These are phyloP conservation scores for Trichacis sp. DNA, from an alignment of 2,888 invertebrate species.

Conservation along the genomic window DNA sequence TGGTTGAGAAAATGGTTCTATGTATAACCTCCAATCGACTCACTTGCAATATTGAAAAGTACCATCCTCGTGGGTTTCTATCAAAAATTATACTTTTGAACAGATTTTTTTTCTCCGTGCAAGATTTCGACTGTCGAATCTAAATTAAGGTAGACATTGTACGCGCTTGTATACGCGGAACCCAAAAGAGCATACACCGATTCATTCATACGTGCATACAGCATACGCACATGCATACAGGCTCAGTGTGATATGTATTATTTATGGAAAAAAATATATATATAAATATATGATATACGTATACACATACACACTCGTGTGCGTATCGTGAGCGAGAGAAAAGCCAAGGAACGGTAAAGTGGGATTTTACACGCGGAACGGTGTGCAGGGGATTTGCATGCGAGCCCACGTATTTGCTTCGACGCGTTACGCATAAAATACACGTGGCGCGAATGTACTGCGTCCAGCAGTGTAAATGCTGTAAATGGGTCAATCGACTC, in stretches of 20 bases:
- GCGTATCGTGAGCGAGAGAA: constrained; percentile 31
- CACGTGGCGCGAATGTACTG: constrained; percentile 15
- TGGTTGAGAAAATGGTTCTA: no score
- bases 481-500: constrained; percentile 23
- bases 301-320: constrained; percentile 35
- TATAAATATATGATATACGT: constrained; percentile 34
- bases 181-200: constrained; percentile 40
- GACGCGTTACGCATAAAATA: constrained; percentile 12
- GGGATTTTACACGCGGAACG: not conserved
- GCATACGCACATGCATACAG: constrained; percentile 61
- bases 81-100: no score
- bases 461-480: constrained; percentile 30
- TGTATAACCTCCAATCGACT: no score
- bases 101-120: no score
- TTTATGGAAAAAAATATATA: constrained; percentile 54
- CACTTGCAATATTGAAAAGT: no score
- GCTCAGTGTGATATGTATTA: constrained; percentile 68
- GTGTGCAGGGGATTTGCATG: constrained; percentile 29
- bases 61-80: no score
- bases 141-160: constrained; percentile 35
- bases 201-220: constrained; percentile 43
- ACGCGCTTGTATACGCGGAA: constrained; percentile 46
- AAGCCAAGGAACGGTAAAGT: not conserved
- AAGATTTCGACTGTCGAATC: constrained; percentile 39
- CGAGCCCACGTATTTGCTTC: constrained; percentile 10